These are phyloP conservation scores for Calliphora vicina DNA, from an alignment of 1,140 invertebrate genomes.

Conservation along the genomic window DNA sequence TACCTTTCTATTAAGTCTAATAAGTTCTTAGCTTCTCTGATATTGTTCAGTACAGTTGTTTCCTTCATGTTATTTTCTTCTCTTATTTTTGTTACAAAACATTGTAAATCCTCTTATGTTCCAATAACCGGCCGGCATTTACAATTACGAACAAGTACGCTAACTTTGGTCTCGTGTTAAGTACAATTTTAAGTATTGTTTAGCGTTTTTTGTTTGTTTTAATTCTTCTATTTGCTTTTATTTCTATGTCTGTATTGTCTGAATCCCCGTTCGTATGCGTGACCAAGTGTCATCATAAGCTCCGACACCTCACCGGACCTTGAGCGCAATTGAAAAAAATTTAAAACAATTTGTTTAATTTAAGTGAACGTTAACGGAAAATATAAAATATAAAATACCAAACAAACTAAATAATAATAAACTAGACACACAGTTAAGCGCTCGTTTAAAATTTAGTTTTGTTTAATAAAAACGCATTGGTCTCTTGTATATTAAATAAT, in stretches of 20 bases:
- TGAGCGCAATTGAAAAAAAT: conserved; percentile 38
- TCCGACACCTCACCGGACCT: conserved; percentile 25
- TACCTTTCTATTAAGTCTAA: no score
- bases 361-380: not conserved
- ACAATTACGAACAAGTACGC: not conserved
- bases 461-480: no score
- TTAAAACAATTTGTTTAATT: not conserved
- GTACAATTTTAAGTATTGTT: no score
- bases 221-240: not conserved
- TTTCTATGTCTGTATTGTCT: not conserved
- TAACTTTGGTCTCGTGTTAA: no score
- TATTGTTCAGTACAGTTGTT: no score
- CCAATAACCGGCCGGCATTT: not conserved
- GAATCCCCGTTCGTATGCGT: not conserved
- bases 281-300: conserved; percentile 1
- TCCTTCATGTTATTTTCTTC: not conserved
- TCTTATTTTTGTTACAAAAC: not conserved
- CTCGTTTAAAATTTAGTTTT: no score
- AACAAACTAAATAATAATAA: not conserved
- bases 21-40: no score
- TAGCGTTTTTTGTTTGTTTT: not conserved
- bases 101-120: not conserved
- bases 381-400: not conserved
- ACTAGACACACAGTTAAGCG: no score
- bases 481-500: no score